Conservation (phyloP, 2,113 vertebrate genomes). For the Chiloscyllium plagiosum region DNA sequence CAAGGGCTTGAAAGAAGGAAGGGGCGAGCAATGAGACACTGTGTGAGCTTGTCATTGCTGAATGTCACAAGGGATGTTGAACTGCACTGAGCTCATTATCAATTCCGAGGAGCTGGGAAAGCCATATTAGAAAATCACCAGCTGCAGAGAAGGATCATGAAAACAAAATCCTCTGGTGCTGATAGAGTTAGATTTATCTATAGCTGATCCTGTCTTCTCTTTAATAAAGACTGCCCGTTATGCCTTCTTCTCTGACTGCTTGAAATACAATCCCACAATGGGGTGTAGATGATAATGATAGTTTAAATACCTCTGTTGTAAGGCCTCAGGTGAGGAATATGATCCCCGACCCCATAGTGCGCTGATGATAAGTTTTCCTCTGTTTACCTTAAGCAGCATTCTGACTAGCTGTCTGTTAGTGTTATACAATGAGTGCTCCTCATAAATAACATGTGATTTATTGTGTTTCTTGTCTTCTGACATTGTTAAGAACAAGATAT, state of each 20-base stretch:
- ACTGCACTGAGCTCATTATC: background rate
- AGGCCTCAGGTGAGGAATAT: conserved; percentile 20
- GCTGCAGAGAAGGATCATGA: background rate
- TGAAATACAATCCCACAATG: background rate
- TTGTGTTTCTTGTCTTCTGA: conserved; percentile 24
- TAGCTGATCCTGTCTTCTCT: background rate
- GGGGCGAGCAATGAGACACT: background rate
- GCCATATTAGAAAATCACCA: background rate
- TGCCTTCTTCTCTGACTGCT: background rate
- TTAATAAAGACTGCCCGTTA: background rate
- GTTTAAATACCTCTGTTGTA: conserved; percentile 22
- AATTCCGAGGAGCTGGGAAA: background rate
- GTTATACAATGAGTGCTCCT: conserved; percentile 20
- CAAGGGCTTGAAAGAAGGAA: no score
- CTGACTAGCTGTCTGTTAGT: conserved; percentile 14
- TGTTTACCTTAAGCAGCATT: conserved; percentile 25
- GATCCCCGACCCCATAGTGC: conserved; percentile 10
- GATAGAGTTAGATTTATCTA: background rate
- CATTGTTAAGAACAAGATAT: conserved; percentile 33
- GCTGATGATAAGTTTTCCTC: conserved; percentile 18
- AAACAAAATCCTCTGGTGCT: no score
- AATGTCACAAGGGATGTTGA: background rate
- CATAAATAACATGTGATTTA: conserved; percentile 36
- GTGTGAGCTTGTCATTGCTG: background rate
- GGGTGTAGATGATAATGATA: background rate